phyloP scores from a whole-genome alignment of 1,140 invertebrate species.

The Patella vulgata region DNA sequence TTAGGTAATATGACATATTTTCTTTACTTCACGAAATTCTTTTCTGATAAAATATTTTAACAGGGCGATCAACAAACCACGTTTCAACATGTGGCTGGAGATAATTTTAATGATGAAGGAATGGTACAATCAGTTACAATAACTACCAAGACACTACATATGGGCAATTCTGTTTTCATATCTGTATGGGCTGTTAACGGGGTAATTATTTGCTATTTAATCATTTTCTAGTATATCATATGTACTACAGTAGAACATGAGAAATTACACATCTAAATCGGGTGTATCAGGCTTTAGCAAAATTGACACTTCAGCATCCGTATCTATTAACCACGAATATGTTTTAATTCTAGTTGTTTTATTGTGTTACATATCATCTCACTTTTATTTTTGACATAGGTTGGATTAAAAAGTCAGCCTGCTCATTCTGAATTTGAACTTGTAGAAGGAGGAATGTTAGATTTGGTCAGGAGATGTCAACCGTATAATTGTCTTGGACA shows the following conservation, averaged over 20 bases:
- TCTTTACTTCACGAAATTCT: too few species aligned
- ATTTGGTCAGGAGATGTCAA: conserved; percentile 27
- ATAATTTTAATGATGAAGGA: conserved; percentile 32
- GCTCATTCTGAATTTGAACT: conserved; percentile 28
- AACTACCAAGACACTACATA: conserved; percentile 15
- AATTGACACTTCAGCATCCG: too few species aligned
- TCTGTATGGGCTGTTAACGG: conserved; percentile 36
- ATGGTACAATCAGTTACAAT: conserved; percentile 27
- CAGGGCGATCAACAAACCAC: not conserved
- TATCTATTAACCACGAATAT: too few species aligned
- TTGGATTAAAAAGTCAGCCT: conserved; percentile 33
- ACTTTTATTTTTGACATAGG: conserved; percentile 18
- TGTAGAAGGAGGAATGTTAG: conserved; percentile 21
- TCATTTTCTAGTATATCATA: too few species aligned
- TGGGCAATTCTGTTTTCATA: conserved; percentile 20
- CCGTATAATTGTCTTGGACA: conserved; percentile 35
- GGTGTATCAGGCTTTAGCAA: too few species aligned
- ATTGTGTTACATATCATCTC: too few species aligned
- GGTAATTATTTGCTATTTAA: conserved; percentile 27
- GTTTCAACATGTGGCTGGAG: conserved; percentile 10
- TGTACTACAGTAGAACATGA: too few species aligned
- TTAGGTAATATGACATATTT: too few species aligned
- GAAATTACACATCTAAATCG: too few species aligned
- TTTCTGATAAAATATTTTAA: too few species aligned
- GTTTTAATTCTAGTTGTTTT: too few species aligned